Base-by-base conservation (phyloP, 2,113 vertebrate genomes). In the Potamarius usumacintae region DNA sequence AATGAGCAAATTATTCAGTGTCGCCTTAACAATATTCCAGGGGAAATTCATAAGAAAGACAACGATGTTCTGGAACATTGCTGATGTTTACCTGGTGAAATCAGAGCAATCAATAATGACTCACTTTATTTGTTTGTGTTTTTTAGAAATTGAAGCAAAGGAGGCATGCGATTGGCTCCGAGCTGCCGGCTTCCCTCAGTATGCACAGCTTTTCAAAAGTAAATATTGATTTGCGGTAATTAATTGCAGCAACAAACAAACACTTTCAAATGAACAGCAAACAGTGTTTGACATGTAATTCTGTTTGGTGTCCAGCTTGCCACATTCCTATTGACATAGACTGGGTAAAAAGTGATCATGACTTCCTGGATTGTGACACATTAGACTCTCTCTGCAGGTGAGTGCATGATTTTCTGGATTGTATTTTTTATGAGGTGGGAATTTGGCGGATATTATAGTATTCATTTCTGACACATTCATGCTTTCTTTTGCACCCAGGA, bases 161-260 rank as follows among this genome's bases (percentile, higher is more conserved):
- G 97, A 97, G 94, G 96, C 96, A 88, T 97, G 97, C 30, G 95
- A 97, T 91, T 98, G 98, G 97, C 96, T 98, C 90, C 94, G 89
- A 91, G 97, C 96, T 0, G 96, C 96, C 27, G 97, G 97, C 82
- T 98, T 98, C 72, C 96, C 97, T 88, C 97, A 98, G 91, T 99
- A 98, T 85, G 96, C 94, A 84, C 97, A 97, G 89, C 92, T 98
- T 34, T 98, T 96, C 92, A 96, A 95, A 96, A 97, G 97, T 97
- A 97, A 95, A 92, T 86, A 90, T 76, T 74, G 58, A 65, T n/a
- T 69, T 85, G 52, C 10, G 63, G 58, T 57, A 62, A 85, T 57
- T 30, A 60, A 65, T 81, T 60, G 22, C n/a, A n/a, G 48, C 48
- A 71, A 30, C 83, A 84, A 63, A 22, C 11, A n/a, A 27, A 55